These are phyloP conservation scores for Nothoprocta pentlandii DNA, from an alignment of 2,113 vertebrate genomes.

Conservation along the genomic window DNA sequence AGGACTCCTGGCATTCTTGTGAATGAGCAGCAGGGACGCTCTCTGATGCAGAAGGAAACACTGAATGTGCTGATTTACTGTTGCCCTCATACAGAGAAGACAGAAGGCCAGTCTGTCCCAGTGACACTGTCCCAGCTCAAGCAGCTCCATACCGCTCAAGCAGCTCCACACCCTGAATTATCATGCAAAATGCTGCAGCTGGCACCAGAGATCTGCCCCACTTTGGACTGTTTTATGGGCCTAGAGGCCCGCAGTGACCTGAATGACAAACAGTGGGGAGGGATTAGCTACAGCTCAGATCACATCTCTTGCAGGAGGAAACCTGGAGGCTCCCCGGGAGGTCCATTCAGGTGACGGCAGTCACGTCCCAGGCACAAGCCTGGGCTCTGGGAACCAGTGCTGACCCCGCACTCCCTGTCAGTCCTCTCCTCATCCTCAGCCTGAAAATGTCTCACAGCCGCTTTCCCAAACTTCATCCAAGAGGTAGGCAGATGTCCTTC, in stretches of 20 bases:
- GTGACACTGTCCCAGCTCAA: not conserved
- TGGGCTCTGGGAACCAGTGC: not conserved
- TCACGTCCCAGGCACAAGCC: fast-evolving
- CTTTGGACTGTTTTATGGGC: not conserved
- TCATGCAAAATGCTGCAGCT: not conserved
- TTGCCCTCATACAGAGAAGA: not conserved
- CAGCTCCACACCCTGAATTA: not conserved
- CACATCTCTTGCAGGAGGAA: not conserved
- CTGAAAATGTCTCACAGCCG: not conserved
- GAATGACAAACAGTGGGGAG: not conserved
- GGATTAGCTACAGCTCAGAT: not conserved
- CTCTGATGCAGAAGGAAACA: not conserved
- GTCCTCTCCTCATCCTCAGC: not conserved
- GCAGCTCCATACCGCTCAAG: not conserved
- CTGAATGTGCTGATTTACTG: not conserved
- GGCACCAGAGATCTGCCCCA: not conserved
- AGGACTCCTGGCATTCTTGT: not conserved
- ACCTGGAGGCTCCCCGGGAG: not conserved
- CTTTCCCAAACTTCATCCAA: not conserved
- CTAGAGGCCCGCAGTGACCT: not conserved
- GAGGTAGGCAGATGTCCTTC: not conserved
- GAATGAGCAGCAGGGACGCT: not conserved
- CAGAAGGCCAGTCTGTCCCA: not conserved
- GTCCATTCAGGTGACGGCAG: fast-evolving
- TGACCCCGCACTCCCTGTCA: not conserved